Evolutionary conservation across 2,888 invertebrate genomes (phyloP), one percentile per base, ranked within the genome.

Genomic region (Heliothis peltigera): DNA sequence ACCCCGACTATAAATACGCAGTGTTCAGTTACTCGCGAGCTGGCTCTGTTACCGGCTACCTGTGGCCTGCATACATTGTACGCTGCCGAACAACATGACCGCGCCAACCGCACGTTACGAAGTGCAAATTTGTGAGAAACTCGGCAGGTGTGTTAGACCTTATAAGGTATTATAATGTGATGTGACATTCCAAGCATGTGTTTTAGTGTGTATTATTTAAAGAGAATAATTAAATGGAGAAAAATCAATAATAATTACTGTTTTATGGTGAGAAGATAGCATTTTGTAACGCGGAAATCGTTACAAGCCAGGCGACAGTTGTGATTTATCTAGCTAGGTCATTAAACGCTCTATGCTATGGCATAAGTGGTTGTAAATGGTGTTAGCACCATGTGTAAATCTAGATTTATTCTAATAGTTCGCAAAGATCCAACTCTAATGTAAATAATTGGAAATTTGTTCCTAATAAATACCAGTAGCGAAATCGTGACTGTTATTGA

Each of bases 131-230:
- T 90, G 88, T n/a, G 90, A 89, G 17, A 85, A 85, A 80, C 82
- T 92, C 59, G 94, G 94, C 82, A 92, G 93, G 94, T 94, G 64
- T 70, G 89, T 87, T 47, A 10, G 4, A 21, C 35, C 22, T 44
- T n/a, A 12, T 32, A 10, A 60, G 7, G 7, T 32, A 6, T 12
- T 44, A 39, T n/a, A 17, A 44, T 15, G 7, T n/a, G 6, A 48
- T 8, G 17, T 22, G 48, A 39, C 7, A 49, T 17, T 39, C 21
- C 28, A 55, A 19, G 39, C 71, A 64, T 70, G 70, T 22, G 42
- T 43, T 51, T 49, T 44, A 35, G 25, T 62, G 62, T 69, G 19
- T 59, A 21, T 43, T 57, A 21, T 42, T 19, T 0, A 8, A 32
- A 3, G 3, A 17, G 54, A 19, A 43, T 17, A 42, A 28, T 21